These are phyloP conservation scores for Lycocerus yunnanus DNA, from an alignment of 2,888 invertebrate genomes.

Conservation along the genomic window DNA sequence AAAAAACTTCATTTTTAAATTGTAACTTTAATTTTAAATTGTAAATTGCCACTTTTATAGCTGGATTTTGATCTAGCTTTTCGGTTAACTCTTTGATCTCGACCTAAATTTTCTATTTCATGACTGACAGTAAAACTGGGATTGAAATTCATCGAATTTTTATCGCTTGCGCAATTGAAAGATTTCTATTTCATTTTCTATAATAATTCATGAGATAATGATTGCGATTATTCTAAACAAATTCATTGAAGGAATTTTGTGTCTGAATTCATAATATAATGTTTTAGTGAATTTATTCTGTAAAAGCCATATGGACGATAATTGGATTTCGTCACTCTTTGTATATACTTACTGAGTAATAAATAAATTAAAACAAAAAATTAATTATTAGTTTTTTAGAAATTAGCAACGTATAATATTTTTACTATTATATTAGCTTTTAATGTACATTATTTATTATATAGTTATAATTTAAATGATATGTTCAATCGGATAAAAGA, in stretches of 20 bases:
- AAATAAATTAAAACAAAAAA: neutral
- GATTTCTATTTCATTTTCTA: neutral
- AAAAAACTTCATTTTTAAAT: neutral
- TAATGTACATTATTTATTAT: too few relatives aligned
- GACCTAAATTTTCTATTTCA: neutral
- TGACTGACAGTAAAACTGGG: neutral
- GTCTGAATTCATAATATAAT: too few relatives aligned
- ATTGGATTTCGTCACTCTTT: too few relatives aligned
- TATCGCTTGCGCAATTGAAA: neutral
- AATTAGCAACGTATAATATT: neutral
- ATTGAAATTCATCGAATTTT: neutral
- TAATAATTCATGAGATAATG: neutral
- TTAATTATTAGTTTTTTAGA: neutral
- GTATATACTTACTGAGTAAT: neutral
- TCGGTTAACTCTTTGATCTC: neutral
- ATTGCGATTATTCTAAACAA: neutral
- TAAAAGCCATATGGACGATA: too few relatives aligned
- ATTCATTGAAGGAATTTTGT: too few relatives aligned
- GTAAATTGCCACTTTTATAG: neutral
- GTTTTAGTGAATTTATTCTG: too few relatives aligned
- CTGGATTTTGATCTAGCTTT: neutral
- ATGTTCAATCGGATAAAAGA: neutral
- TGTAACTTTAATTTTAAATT: neutral
- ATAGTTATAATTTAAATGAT: neutral
- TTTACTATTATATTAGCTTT: too few relatives aligned